These are phyloP conservation scores for Agriopis marginaria DNA, from an alignment of 2,888 invertebrate genomes.

Conservation along the genomic window DNA sequence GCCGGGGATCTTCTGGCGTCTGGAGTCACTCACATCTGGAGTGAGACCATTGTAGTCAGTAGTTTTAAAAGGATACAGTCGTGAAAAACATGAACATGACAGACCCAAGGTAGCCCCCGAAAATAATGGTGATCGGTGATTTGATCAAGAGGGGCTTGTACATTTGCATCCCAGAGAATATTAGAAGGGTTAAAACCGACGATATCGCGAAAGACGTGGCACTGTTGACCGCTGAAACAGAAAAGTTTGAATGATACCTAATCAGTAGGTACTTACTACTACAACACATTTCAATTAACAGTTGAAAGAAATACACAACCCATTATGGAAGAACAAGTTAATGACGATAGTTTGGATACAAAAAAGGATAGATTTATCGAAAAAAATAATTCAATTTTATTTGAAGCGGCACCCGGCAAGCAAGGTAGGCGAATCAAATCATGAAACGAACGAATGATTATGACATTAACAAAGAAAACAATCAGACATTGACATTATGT, in stretches of 20 bases:
- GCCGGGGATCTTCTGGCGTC: no score
- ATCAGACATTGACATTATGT: no score
- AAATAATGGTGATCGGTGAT: constrained; percentile 93
- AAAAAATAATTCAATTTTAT: no score
- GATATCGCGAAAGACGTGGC: constrained; percentile 92
- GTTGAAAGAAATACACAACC: constrained; percentile 25
- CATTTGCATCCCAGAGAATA: constrained; percentile 97
- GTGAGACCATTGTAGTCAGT: not conserved
- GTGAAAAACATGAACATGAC: constrained; percentile 93
- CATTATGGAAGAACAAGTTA: constrained; percentile 11
- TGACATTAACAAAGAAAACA: no score
- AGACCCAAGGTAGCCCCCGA: constrained; percentile 96
- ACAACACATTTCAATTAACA: not conserved
- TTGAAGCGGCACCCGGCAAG: no score
- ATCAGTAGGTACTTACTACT: not conserved
- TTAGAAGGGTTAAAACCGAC: constrained; percentile 91
- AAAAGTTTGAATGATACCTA: constrained; percentile 3
- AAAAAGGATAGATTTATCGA: not conserved
- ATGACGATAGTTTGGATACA: not conserved
- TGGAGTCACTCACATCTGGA: no score
- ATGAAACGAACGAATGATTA: no score
- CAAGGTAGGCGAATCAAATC: no score
- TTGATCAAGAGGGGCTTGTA: constrained; percentile 93
- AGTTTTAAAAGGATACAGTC: constrained; percentile 89
- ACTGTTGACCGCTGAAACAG: constrained; percentile 89